phyloP scores from a whole-genome alignment of 2,888 invertebrate species.

The Hydroisotoma schaefferi region DNA sequence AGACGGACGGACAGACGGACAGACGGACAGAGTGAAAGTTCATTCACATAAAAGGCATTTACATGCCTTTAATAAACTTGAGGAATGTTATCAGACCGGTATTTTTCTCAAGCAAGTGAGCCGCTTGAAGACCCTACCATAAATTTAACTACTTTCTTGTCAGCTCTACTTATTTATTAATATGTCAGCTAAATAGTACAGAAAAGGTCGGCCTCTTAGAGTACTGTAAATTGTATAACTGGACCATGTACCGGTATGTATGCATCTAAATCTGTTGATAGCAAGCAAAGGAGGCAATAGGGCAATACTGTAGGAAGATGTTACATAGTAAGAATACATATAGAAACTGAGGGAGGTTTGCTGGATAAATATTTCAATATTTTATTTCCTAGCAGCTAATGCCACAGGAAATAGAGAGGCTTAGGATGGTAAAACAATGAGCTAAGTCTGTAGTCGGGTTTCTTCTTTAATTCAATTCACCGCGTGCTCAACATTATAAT shows the following conservation, averaged over 20 bases:
- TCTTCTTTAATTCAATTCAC: slow-evolving; percentile 14
- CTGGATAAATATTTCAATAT: background rate
- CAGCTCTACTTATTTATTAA: slow-evolving; percentile 6
- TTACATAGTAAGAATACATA: background rate
- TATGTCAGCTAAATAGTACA: slow-evolving; percentile 6
- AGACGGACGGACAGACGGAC: too few relatives aligned
- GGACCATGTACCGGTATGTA: too few relatives aligned
- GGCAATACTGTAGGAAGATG: background rate
- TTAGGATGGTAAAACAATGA: too few relatives aligned
- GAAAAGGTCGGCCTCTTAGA: background rate
- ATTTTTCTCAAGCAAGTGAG: background rate
- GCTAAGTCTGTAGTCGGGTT: slow-evolving; percentile 1
- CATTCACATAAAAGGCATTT: slow-evolving; percentile 2
- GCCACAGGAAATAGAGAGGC: too few relatives aligned
- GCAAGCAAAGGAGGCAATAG: too few relatives aligned
- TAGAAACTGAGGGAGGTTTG: background rate
- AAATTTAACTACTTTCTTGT: slow-evolving; percentile 5
- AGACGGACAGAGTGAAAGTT: too few relatives aligned
- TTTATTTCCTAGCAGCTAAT: too few relatives aligned
- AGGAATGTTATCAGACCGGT: slow-evolving; percentile 11
- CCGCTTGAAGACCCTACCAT: background rate
- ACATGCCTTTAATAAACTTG: background rate
- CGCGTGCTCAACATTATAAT: slow-evolving; percentile 19
- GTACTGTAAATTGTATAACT: background rate
- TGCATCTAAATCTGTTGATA: too few relatives aligned